Evolutionary conservation across 2,888 invertebrate species (phyloP), one percentile per base, ranked within the genome.

Genomic region (Eustalomyia histrio): DNA sequence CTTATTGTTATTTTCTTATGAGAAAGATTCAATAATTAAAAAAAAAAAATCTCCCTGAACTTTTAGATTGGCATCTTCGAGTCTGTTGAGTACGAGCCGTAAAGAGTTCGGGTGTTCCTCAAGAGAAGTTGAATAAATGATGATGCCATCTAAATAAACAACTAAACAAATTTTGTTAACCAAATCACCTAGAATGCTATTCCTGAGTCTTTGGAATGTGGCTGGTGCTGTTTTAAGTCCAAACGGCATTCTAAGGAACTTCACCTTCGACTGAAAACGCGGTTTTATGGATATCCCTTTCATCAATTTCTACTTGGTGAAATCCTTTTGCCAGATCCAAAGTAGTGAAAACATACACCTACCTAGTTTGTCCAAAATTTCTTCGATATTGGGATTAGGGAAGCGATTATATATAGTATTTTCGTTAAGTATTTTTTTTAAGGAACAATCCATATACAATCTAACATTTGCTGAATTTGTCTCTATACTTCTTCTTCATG

Each of bases 41-140:
- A n/a, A n/a, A n/a, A n/a, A n/a, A n/a, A n/a, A n/a, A 33, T 33
- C 33, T 33, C 33, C 33, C 33, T 33, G 33, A 33, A 33, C 8
- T 33, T 33, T 33, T 33, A 33, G 33, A 33, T 33, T 33, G 8
- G 35, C 65, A 43, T 61, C 47, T 14, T 3, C 17, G 1, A 84
- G 57, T 9, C 79, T 76, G 9, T 82, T 74, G 9, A 76, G 55
- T 1, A 80, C 63, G 9, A 65, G 68, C 2, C 82, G 18, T 2
- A 76, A 16, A 1, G 12, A 53, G n/a, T 57, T 29, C 7, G 29
- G 8, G 8, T 57, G 57, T 10, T 57, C 57, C 4, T 68, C 29
- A 14, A 68, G 57, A 7, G 68, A 68, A 10, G 67, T 57, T 0
- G 67, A 68, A n/a, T 21, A 68, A 1, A 68, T 12, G 2, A 68